Conservation (phyloP, 23 tunicate genomes). For the Halocynthia roretzi region DNA sequence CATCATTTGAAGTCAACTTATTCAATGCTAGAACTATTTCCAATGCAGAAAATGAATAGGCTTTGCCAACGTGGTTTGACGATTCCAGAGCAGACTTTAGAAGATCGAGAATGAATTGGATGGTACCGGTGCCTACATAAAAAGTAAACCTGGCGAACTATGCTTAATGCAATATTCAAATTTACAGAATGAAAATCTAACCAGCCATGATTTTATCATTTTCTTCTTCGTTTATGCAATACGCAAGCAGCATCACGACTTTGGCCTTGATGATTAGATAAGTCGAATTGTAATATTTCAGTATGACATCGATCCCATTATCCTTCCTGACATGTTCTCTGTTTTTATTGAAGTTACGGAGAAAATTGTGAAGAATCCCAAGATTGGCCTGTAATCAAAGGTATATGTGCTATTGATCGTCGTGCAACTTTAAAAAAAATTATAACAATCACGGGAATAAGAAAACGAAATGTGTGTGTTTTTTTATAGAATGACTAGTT, state of each 20-base stretch:
- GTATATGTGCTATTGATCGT: too few species aligned
- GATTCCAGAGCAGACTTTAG: constrained; percentile 36
- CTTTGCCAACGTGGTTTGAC: constrained; percentile 42
- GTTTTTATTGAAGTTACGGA: constrained; percentile 28
- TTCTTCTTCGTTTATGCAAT: constrained; percentile 72
- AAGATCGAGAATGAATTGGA: constrained; percentile 35
- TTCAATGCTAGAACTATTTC: constrained; percentile 57
- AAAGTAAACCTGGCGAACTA: neutral
- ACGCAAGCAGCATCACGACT: constrained; percentile 53
- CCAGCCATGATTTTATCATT: constrained; percentile 61
- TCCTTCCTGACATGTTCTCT: constrained; percentile 24
- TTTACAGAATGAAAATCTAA: neutral
- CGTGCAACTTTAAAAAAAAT: neutral
- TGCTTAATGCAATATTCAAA: neutral
- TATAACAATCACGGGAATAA: neutral
- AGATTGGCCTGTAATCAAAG: constrained; percentile 27
- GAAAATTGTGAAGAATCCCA: constrained; percentile 40
- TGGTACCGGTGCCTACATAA: constrained; percentile 36
- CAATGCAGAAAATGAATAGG: constrained; percentile 50
- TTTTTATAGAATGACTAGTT: neutral
- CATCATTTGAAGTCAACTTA: constrained; percentile 52
- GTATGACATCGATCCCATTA: constrained; percentile 36
- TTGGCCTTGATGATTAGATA: constrained; percentile 71
- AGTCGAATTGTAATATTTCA: constrained; percentile 36
- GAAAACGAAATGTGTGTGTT: neutral